A percentile compares a stretch with the other conserved stretches of the same genome.
Conservation (phyloP, 2,888 invertebrate genomes). For the Dicranocentrus wangi region DNA sequence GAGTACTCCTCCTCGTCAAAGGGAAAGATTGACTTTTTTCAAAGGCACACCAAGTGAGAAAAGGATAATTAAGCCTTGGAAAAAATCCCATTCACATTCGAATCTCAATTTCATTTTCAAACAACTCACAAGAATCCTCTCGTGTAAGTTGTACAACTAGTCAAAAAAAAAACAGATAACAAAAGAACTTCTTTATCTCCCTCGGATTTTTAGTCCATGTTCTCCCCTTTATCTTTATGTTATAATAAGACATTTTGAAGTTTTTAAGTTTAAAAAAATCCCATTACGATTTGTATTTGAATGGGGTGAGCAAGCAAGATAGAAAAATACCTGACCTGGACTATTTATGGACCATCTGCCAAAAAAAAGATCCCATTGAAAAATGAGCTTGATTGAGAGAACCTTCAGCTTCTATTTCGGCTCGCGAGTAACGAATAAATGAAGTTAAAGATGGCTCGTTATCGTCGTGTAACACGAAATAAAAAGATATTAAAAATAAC, state of each 20-base stretch:
- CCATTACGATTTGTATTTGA: slow-evolving; percentile 56
- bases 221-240: slow-evolving; percentile 5
- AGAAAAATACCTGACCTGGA: slow-evolving; percentile 30
- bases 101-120: slow-evolving; percentile 38
- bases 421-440: too few species aligned
- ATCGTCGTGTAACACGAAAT: neutral
- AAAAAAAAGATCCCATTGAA: slow-evolving; percentile 19
- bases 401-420: too few species aligned
- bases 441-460: neutral
- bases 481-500: too few species aligned
- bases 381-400: neutral
- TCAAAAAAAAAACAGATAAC: slow-evolving; percentile 41
- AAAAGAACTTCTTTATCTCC: slow-evolving; percentile 7
- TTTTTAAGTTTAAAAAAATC: slow-evolving; percentile 38
- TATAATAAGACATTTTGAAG: too few species aligned
- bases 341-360: slow-evolving; percentile 58
- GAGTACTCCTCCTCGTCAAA: neutral
- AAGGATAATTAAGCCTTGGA: slow-evolving; percentile 56
- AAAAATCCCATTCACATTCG: slow-evolving; percentile 11
- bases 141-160: slow-evolving; percentile 48
- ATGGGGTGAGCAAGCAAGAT: too few species aligned
- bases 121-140: slow-evolving; percentile 53
- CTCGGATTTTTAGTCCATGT: too few species aligned
- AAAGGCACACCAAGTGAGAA: slow-evolving; percentile 45
- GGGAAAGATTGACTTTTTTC: neutral